These are phyloP conservation scores for Drosophila neocordata DNA, from an alignment of 1,140 invertebrate species.

Conservation along the genomic window DNA sequence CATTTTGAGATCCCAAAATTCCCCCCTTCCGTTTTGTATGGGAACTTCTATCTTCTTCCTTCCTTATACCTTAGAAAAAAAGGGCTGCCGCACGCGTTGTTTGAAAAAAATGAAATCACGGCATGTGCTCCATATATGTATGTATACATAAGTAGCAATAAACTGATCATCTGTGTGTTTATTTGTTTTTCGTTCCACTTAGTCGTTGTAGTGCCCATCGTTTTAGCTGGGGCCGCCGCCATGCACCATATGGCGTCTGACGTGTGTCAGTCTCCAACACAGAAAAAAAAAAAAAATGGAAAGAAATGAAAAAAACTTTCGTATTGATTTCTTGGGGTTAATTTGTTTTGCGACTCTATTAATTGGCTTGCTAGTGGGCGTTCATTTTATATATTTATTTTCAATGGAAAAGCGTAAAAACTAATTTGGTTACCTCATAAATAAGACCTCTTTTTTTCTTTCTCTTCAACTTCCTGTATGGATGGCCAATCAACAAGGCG, in stretches of 20 bases:
- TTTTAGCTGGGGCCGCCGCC: no score
- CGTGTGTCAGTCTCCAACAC: conserved; percentile 63
- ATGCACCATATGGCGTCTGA: conserved; percentile 69
- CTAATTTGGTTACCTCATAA: conserved; percentile 64
- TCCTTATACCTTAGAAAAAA: conserved; percentile 41
- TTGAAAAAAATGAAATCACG: conserved; percentile 44
- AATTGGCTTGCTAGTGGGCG: conserved; percentile 68
- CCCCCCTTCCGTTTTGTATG: conserved; percentile 35
- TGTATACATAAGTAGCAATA: conserved; percentile 31
- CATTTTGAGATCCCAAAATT: conserved; percentile 32
- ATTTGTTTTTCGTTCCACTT: conserved; percentile 42
- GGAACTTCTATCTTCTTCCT: conserved; percentile 22
- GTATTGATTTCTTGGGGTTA: conserved; percentile 77
- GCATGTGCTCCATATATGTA: conserved; percentile 60
- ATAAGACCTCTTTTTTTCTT: conserved; percentile 44
- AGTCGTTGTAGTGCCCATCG: conserved; percentile 18
- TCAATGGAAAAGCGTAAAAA: conserved; percentile 62
- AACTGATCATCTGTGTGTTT: conserved; percentile 31
- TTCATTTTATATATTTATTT: conserved; percentile 40
- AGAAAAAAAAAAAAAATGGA: neutral
- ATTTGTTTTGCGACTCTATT: conserved; percentile 80
- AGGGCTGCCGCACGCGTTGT: conserved; percentile 59
- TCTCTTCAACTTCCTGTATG: conserved; percentile 53
- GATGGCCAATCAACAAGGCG: conserved; percentile 48
- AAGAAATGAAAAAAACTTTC: conserved; percentile 47